Base-by-base conservation (phyloP, 2,113 vertebrate genomes). In the Entomyzon cyanotis region DNA sequence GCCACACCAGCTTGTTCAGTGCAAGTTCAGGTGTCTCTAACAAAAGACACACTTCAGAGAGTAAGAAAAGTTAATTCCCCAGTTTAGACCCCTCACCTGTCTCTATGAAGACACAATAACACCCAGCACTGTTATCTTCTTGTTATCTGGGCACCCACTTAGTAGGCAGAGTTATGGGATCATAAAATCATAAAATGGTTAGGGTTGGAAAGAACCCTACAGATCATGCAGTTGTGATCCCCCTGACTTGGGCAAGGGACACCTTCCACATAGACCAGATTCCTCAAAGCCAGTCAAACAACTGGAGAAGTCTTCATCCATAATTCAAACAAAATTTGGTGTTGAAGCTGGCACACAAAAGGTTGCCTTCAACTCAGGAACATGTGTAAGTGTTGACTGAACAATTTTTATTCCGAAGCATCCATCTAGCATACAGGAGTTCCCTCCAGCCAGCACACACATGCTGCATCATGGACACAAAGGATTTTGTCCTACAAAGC, bases 11-110 rank as follows among this genome's bases (percentile, higher is more conserved):
- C 74, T 94, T 76, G 24, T 52, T 86, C 24, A 3, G 59, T 37
- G n/a, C 41, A 76, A 73, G 19, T 62, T 83, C 76, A 92, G 89
- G 91, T 96, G 52, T 50, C 53, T 83, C 63, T 64, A 89, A 94
- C 28, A 64, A 63, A 71, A 93, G 27, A 63, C 56, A 63, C 15
- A 12, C 28, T 90, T 85, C 46, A 84, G 79, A 82, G 53, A 56
- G 20, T 65, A 49, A 56, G 24, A 80, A 81, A 81, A 92, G 19
- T 58, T 73, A 73, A 76, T 76, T 52, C 41, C 7, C 8, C 16
- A 18, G 12, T 64, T 90, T 83, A 62, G 11, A 37, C 69, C 41
- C 16, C 15, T 75, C 16, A 7, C 11, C 49, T 68, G 28, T 87
- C 63, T 78, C 52, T 63, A 7, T 17, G 41, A 84, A 35, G 33